These are phyloP conservation scores for Epizoanthus illoricatus DNA, from an alignment of 92 coral and sea anemone genomes.

Conservation along the genomic window DNA sequence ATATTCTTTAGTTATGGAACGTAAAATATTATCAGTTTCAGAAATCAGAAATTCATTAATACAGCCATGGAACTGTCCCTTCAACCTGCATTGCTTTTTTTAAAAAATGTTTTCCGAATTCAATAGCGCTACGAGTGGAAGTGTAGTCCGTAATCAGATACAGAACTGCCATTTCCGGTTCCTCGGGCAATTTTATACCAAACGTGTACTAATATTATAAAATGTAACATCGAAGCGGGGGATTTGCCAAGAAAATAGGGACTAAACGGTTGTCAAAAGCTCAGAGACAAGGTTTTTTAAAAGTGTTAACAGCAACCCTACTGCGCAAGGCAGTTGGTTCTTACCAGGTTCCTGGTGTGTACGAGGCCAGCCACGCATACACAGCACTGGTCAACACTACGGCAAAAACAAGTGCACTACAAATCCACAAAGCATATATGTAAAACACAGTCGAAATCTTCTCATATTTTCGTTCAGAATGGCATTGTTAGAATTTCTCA, in stretches of 20 bases:
- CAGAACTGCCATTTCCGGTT: too few relatives aligned
- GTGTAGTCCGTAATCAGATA: too few relatives aligned
- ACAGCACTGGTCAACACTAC: too few relatives aligned
- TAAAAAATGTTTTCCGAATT: not conserved
- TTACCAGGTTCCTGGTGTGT: too few relatives aligned
- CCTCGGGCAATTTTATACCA: too few relatives aligned
- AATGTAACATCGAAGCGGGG: not conserved
- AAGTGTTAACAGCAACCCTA: not conserved
- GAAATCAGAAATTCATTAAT: too few relatives aligned
- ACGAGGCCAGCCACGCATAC: too few relatives aligned
- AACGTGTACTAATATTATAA: too few relatives aligned
- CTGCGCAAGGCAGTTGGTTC: not conserved
- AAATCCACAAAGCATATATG: not conserved
- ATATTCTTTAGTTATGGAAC: too few relatives aligned
- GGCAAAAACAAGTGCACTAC: not conserved
- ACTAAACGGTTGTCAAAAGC: conserved; percentile 7
- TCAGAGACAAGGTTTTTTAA: not conserved
- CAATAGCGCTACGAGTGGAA: not conserved
- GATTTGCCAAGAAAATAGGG: not conserved
- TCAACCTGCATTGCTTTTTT: not conserved
- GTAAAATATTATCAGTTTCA: too few relatives aligned
- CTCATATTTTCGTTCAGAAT: not conserved
- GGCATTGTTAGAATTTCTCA: not conserved
- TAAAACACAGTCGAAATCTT: not conserved
- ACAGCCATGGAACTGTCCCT: too few relatives aligned